Evolutionary conservation across 2,888 invertebrate genomes (phyloP).

Genomic region (Hirtodrosophila duncani): DNA sequence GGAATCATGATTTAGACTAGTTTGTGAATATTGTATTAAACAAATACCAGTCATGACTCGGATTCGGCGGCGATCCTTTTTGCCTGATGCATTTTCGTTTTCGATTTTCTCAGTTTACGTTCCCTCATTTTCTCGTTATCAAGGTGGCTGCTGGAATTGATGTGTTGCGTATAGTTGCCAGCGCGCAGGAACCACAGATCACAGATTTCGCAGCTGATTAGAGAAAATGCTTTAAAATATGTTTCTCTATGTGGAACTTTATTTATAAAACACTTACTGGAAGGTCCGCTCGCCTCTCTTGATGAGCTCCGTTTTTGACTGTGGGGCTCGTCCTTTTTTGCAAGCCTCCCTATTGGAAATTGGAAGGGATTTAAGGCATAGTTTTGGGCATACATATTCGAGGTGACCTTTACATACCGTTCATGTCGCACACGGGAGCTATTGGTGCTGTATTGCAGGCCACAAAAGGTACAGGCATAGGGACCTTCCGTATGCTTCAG

Average conservation of each 20-base stretch:
- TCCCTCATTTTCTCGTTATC: slow-evolving; percentile 49
- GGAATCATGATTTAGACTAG: too few species aligned
- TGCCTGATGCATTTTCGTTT: slow-evolving; percentile 5
- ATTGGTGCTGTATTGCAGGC: slow-evolving; percentile 59
- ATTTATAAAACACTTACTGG: slow-evolving; percentile 37
- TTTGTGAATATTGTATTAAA: too few species aligned
- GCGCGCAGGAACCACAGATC: slow-evolving; percentile 61
- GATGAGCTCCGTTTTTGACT: slow-evolving; percentile 59
- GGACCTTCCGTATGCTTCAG: slow-evolving; percentile 60
- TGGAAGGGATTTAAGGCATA: neutral
- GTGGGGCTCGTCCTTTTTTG: slow-evolving; percentile 55
- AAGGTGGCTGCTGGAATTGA: slow-evolving; percentile 51
- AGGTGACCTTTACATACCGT: slow-evolving; percentile 30
- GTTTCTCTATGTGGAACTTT: too few species aligned
- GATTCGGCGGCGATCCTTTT: neutral
- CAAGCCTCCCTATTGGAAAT: slow-evolving; percentile 44
- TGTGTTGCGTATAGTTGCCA: slow-evolving; percentile 52
- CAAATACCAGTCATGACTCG: slow-evolving; percentile 12
- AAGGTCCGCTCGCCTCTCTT: slow-evolving; percentile 62
- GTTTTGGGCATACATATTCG: neutral
- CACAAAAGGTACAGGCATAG: slow-evolving; percentile 57
- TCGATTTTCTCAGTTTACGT: slow-evolving; percentile 33
- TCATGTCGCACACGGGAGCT: slow-evolving; percentile 58
- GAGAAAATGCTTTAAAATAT: neutral
- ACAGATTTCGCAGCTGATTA: slow-evolving; percentile 44